A percentile compares a stretch with the other conserved stretches of the same genome.
These are phyloP conservation scores for Orthonevra nobilis DNA, from an alignment of 2,888 invertebrate genomes.

Conservation along the genomic window DNA sequence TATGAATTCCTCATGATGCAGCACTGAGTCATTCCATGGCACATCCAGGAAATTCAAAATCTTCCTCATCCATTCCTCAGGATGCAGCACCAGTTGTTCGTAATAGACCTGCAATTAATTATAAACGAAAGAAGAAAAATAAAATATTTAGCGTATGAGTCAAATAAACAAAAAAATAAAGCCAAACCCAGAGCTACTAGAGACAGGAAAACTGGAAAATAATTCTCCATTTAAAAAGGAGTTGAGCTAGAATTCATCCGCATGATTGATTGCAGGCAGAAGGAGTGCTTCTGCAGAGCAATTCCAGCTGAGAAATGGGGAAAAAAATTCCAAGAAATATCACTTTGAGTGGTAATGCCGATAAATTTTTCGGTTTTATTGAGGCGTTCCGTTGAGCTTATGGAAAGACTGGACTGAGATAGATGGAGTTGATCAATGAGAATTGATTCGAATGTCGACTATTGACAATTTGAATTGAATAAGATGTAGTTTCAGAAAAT, in stretches of 20 bases:
- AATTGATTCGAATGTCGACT: no score
- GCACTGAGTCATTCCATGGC: constrained; percentile 96
- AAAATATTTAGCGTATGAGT: constrained; percentile 40
- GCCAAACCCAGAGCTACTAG: neutral
- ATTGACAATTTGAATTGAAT: no score
- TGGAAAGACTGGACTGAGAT: no score
- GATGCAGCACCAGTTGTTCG: constrained; percentile 97
- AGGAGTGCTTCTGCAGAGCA: neutral
- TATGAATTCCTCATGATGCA: constrained; percentile 98
- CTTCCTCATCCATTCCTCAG: constrained; percentile 91
- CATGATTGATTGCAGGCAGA: constrained; percentile 57
- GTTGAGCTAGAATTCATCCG: constrained; percentile 63
- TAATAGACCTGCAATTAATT: constrained; percentile 88
- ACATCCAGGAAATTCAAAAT: constrained; percentile 94
- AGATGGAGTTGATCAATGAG: no score
- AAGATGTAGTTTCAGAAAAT: no score
- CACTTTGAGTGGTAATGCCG: no score
- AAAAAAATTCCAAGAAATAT: no score
- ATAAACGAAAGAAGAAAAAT: constrained; percentile 65
- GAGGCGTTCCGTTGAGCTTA: no score
- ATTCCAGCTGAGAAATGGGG: no score
- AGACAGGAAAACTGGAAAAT: neutral
- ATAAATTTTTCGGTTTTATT: no score
- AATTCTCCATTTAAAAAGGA: constrained; percentile 65
- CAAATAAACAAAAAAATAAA: constrained; percentile 19